Evolutionary conservation across 2,113 vertebrate species (phyloP), one percentile per base, ranked within the genome.

Genomic region (Myanophis thanlyinensis): DNA sequence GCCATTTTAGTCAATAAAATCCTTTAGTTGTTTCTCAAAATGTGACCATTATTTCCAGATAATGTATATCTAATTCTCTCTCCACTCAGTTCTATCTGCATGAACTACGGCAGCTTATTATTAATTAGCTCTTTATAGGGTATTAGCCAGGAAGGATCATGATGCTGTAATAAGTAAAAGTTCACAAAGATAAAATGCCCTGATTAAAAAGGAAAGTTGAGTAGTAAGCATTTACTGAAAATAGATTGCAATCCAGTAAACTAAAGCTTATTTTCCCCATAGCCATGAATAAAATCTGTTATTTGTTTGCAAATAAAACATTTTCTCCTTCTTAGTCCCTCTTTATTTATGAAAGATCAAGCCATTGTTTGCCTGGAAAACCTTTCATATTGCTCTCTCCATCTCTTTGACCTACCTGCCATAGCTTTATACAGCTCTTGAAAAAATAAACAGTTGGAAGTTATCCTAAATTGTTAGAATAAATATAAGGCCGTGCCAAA

Each of bases 111-210:
- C 94, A 90, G 88, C 54, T 97, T 97, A 94, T 95, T 96, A 96
- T 97, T 97, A 97, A 98, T 97, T 96, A 96, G 96, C 96, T 96
- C 94, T 97, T 97, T 96, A 94, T 95, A 97, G 96, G 92, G 90
- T 95, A 96, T 97, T 96, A 97, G 93, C 94, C 93, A 95, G 93
- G 94, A 95, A 94, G 96, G 96, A 97, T 97, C 97, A 94, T 53
- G 88, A 93, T 85, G 56, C 46, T 62, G 93, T 96, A 93, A 97
- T 95, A 96, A 93, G 86, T 95, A 94, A 95, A 96, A 85, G 93
- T 96, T 96, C 95, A 93, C 93, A 95, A 93, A 97, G 96, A 96
- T 94, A 96, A 96, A 97, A 96, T 96, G 95, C 92, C 96, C 93
- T 97, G 96, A 97, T 98, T 97, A 97, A 93, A 88, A 92, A 97